Evolutionary conservation across 2,888 invertebrate species (phyloP).

Genomic region (Drosophila mettleri): DNA sequence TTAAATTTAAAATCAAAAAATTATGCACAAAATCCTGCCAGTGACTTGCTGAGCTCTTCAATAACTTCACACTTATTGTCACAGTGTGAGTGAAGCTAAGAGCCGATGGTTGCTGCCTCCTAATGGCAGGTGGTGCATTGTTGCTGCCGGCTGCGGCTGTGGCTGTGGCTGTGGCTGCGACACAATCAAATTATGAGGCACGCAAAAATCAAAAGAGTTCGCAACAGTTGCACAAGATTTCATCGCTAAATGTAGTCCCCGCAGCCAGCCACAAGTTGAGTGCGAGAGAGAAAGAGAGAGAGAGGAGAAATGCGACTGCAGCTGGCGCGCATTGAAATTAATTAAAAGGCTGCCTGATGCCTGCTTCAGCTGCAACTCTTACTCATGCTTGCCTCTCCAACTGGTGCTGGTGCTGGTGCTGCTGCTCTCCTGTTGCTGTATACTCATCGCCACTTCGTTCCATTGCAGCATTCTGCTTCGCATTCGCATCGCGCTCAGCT

Average conservation of each 20-base stretch:
- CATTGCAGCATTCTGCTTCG: slow-evolving; percentile 24
- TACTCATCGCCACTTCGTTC: slow-evolving; percentile 40
- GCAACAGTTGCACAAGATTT: slow-evolving; percentile 54
- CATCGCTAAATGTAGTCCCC: slow-evolving; percentile 30
- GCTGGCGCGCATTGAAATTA: slow-evolving; percentile 63
- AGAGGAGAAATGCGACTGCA: slow-evolving; percentile 50
- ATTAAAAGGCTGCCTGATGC: slow-evolving; percentile 66
- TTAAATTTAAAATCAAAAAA: background rate
- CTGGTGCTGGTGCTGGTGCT: background rate
- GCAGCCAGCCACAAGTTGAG: slow-evolving; percentile 8
- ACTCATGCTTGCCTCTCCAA: background rate
- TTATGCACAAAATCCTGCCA: background rate
- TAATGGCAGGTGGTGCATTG: slow-evolving; percentile 30
- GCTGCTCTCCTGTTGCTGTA: slow-evolving; percentile 3
- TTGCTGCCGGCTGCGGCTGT: slow-evolving; percentile 19
- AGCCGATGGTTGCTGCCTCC: background rate
- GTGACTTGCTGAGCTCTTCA: background rate
- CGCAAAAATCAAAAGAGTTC: slow-evolving; percentile 43
- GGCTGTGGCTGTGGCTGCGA: slow-evolving; percentile 28
- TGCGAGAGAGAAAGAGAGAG: background rate
- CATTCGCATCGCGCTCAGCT: slow-evolving; percentile 58
- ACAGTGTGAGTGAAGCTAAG: slow-evolving; percentile 5
- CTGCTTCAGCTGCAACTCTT: slow-evolving; percentile 1
- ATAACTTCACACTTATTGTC: slow-evolving; percentile 1
- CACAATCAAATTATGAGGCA: slow-evolving; percentile 59